Percentiles rank a stretch among this genome's conserved stretches.
phyloP scores from a whole-genome alignment of 1,140 invertebrate genomes.

The Mycetomoellerius zeteki region DNA sequence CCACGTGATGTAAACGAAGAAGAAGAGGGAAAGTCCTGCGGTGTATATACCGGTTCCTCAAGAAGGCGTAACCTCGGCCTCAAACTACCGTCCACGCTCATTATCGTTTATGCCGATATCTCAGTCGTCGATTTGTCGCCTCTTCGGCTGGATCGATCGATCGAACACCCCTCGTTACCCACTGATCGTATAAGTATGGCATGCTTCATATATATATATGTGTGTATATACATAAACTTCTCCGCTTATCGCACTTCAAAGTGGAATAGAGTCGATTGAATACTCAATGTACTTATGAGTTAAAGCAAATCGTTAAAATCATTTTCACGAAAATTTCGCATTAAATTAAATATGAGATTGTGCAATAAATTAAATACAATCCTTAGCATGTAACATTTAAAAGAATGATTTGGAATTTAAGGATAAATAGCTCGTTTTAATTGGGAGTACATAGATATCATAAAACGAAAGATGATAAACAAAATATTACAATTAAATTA shows the following conservation, averaged over 20 bases:
- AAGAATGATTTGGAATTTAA: background rate
- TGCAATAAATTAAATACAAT: background rate
- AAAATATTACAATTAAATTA: background rate
- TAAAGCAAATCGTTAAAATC: background rate
- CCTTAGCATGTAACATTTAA: background rate
- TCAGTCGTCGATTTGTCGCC: slow-evolving; percentile 75
- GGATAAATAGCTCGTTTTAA: background rate
- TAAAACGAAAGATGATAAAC: background rate
- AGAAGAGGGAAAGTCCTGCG: slow-evolving; percentile 73
- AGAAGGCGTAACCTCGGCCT: slow-evolving; percentile 80
- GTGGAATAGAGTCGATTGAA: background rate
- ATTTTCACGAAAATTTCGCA: background rate
- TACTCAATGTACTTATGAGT: background rate
- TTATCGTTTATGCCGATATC: slow-evolving; percentile 76
- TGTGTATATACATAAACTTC: background rate
- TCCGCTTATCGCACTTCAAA: slow-evolving; percentile 7
- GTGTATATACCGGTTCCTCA: slow-evolving; percentile 83
- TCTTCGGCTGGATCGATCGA: slow-evolving; percentile 68
- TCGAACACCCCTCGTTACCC: slow-evolving; percentile 60
- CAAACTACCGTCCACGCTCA: slow-evolving; percentile 82
- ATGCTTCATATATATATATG: too few species aligned
- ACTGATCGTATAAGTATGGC: slow-evolving; percentile 59
- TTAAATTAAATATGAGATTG: background rate
- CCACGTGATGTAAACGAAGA: slow-evolving; percentile 73
- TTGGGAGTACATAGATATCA: background rate